Percentiles rank a stretch among this genome's conserved stretches.
phyloP scores from a whole-genome alignment of 2,797 vertebrate species.

The Limnodromus scolopaceus region DNA sequence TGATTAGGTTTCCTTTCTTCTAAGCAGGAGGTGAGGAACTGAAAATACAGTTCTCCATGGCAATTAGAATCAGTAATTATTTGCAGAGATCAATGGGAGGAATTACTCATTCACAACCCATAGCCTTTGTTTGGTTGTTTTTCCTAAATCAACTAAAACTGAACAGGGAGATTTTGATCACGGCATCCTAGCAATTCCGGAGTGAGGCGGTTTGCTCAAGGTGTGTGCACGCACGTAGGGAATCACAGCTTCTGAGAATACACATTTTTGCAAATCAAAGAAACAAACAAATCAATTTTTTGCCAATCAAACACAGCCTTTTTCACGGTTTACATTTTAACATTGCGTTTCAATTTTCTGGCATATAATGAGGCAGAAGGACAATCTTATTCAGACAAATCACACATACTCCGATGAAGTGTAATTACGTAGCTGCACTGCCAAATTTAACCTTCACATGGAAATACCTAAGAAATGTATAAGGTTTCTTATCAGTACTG shows the following conservation, averaged over 20 bases:
- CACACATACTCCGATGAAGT: rapidly evolving
- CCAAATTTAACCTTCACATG: background rate
- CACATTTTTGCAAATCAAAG: background rate
- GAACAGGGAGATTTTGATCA: background rate
- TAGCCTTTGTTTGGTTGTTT: background rate
- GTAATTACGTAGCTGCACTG: background rate
- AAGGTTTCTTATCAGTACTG: background rate
- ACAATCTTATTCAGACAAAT: background rate
- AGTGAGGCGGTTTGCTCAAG: background rate
- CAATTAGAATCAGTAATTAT: constrained; percentile 54
- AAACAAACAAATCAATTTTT: background rate
- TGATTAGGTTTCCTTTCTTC: constrained; percentile 38
- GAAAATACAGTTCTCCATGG: constrained; percentile 36
- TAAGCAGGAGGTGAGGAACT: constrained; percentile 46
- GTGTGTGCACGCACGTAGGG: background rate
- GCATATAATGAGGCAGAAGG: background rate
- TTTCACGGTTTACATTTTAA: background rate
- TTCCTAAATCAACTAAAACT: background rate
- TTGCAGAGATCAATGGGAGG: constrained; percentile 11
- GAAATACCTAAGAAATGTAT: background rate
- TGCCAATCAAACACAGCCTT: background rate
- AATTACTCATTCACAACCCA: background rate
- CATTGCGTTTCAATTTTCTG: background rate
- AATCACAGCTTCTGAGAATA: background rate
- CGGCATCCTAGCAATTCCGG: background rate